Base-by-base conservation (phyloP, 2,113 vertebrate species). In the Perca fluviatilis region DNA sequence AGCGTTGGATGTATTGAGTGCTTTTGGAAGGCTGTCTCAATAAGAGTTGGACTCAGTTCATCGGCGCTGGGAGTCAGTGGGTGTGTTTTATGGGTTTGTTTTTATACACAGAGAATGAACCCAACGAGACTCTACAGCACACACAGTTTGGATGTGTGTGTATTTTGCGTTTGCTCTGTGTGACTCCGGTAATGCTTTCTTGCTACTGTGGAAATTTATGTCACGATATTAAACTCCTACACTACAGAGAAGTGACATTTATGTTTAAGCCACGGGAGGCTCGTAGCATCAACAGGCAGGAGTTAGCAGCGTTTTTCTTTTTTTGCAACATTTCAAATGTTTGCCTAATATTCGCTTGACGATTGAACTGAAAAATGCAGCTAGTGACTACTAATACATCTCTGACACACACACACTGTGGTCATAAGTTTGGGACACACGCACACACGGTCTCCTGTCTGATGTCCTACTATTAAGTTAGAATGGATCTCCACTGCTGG, bases 401-500 rank as follows among this genome's bases (percentile, higher is more conserved):
- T 40, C 36, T 40, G 36, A 40, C 40, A 40, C 40, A 40, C 56
- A 47, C 69, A 76, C 72, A 71, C 47, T 30, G 30, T 33, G 30
- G 30, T 33, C 30, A 27, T 27, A 5, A 33, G 30, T 33, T 33
- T 33, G 30, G 30, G 30, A 49, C 87, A 33, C 67, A 21, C 73
- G 6, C 36, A 9, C n/a, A n/a, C n/a, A n/a, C n/a, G n/a, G 66
- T 77, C 84, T 87, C 70, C 73, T 62, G 71, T 83, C 89, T 89
- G 76, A 87, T 68, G 63, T 63, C 43, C 21, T 67, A 0, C 1
- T 69, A 93, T 88, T 58, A 51, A 50, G 79, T 93, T 92, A 90
- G 84, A 40, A 93, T 92, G 23, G 91, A 93, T 89, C 84, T 82
- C 58, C 70, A 53, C 63, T 80, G 73, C 82, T 60, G 30, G 61